Conservation (phyloP, 2,113 vertebrate genomes). For the Scomber japonicus region DNA sequence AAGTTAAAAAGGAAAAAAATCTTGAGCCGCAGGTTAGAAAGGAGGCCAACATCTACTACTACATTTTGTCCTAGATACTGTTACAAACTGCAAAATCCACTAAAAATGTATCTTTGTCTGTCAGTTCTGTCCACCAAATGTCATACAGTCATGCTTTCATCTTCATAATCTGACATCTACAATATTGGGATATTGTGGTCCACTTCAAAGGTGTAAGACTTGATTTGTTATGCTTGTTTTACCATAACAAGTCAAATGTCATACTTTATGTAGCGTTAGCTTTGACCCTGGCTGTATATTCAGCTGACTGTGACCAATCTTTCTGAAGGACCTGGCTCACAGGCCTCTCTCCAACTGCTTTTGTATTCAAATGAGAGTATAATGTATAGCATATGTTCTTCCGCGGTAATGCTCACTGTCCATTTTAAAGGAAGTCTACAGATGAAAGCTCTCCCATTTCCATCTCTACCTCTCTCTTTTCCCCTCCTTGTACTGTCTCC, state of each 20-base stretch:
- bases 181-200: conserved; percentile 53
- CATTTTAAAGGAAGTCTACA: conserved; percentile 74
- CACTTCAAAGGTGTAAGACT: conserved; percentile 65
- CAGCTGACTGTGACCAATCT: conserved; percentile 77
- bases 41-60: not conserved
- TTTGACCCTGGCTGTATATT: conserved; percentile 60
- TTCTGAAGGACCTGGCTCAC: conserved; percentile 63
- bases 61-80: conserved; percentile 19
- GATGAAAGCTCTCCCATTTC: conserved; percentile 80
- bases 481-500: conserved; percentile 34
- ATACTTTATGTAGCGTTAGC: conserved; percentile 56
- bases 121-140: conserved; percentile 50
- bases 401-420: conserved; percentile 74
- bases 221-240: conserved; percentile 62
- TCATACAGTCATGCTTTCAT: conserved; percentile 50
- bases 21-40: not conserved
- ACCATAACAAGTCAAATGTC: conserved; percentile 68
- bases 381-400: conserved; percentile 83
- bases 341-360: conserved; percentile 72
- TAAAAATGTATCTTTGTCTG: conserved; percentile 33
- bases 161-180: conserved; percentile 39
- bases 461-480: conserved; percentile 54
- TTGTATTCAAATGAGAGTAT: conserved; percentile 85
- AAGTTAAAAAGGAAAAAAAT: not conserved
- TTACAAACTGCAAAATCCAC: conserved; percentile 11